Evolutionary conservation across 2,888 invertebrate genomes (phyloP).

Genomic region (Dioctria linearis): DNA sequence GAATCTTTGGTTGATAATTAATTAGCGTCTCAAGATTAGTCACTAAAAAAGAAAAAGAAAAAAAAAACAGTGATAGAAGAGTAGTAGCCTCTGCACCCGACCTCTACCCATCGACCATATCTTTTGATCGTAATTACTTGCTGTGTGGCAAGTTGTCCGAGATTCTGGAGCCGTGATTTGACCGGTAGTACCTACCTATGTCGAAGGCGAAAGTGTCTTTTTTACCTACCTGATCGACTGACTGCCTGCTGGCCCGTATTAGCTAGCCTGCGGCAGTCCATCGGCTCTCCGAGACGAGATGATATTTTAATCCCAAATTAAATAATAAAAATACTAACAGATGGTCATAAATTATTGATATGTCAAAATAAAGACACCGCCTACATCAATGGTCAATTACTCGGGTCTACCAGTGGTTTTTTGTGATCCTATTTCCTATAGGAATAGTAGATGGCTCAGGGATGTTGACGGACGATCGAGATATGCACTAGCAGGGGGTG

Average conservation of each 20-base stretch:
- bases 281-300: slow-evolving; percentile 35
- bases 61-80: too few species aligned
- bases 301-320: slow-evolving; percentile 58
- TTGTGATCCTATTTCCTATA: background rate
- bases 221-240: slow-evolving; percentile 30
- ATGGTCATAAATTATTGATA: slow-evolving; percentile 62
- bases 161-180: slow-evolving; percentile 20
- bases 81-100: background rate
- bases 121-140: background rate
- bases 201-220: slow-evolving; percentile 16
- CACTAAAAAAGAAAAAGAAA: slow-evolving; percentile 2
- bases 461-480: slow-evolving; percentile 5
- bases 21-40: slow-evolving; percentile 57
- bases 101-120: background rate
- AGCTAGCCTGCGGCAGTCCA: slow-evolving; percentile 17
- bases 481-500: slow-evolving; percentile 11
- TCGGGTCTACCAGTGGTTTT: slow-evolving; percentile 38
- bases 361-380: slow-evolving; percentile 63
- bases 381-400: slow-evolving; percentile 63
- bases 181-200: background rate
- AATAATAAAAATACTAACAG: slow-evolving; percentile 61
- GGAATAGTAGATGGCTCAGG: background rate
- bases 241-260: slow-evolving; percentile 16
- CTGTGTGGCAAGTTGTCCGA: slow-evolving; percentile 45
- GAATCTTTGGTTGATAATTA: slow-evolving; percentile 55